These are phyloP conservation scores for Pharmacophagus antenor DNA, from an alignment of 2,888 invertebrate genomes.

Conservation along the genomic window DNA sequence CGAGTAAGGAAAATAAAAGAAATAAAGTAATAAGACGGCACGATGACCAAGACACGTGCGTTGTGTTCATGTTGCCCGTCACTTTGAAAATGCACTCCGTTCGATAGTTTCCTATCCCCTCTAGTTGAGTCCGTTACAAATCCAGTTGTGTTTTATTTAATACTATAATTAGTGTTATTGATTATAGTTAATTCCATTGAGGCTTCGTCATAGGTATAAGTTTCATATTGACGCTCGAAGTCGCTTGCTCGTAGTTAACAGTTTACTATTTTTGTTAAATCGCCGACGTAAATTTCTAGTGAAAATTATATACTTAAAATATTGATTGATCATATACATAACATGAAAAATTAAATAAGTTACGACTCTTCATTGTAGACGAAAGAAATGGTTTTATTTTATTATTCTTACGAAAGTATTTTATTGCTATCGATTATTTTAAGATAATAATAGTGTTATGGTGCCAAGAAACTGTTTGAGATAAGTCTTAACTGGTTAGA, in stretches of 20 bases:
- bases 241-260: no score
- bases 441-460: neutral
- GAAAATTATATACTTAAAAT: no score
- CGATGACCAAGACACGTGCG: slow-evolving; percentile 42
- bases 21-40: slow-evolving; percentile 35
- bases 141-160: slow-evolving; percentile 21
- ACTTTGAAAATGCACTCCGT: slow-evolving; percentile 44
- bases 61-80: slow-evolving; percentile 61
- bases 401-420: neutral
- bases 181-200: neutral
- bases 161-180: neutral
- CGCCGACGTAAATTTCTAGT: no score
- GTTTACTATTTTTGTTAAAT: no score
- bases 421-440: slow-evolving; percentile 1
- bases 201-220: no score
- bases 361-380: no score
- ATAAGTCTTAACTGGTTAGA: slow-evolving; percentile 19
- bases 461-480: neutral
- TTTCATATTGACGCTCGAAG: no score
- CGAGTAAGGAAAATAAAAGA: slow-evolving; percentile 34
- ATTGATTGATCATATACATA: no score
- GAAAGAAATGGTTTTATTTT: no score
- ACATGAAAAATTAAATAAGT: no score
- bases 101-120: slow-evolving; percentile 41
- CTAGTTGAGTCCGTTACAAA: slow-evolving; percentile 22